Conservation (phyloP, 2,888 invertebrate genomes). For the Lomographa bimaculata region DNA sequence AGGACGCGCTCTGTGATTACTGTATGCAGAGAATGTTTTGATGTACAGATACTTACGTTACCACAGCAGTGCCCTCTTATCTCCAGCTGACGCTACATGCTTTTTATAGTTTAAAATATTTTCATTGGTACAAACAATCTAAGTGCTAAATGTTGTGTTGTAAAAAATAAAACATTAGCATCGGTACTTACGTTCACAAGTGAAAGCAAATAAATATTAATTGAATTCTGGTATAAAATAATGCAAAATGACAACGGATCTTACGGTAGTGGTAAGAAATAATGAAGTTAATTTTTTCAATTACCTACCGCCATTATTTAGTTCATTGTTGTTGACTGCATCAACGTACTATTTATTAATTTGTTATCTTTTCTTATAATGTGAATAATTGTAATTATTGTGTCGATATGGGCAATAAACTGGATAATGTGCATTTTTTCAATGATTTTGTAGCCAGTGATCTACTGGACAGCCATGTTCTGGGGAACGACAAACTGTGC, state of each 20-base stretch:
- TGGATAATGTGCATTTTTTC: conserved; percentile 67
- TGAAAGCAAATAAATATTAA: no score
- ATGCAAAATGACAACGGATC: conserved; percentile 75
- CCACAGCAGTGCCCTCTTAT: conserved; percentile 47
- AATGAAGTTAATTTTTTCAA: conserved; percentile 37
- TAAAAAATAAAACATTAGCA: no score
- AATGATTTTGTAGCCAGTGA: conserved; percentile 75
- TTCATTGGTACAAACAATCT: no score
- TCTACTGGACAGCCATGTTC: conserved; percentile 78
- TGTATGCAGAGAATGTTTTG: conserved; percentile 21
- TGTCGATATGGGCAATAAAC: conserved; percentile 74
- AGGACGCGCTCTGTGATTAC: no score
- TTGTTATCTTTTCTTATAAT: conserved; percentile 65
- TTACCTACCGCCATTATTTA: conserved; percentile 51
- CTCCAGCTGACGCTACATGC: conserved; percentile 39
- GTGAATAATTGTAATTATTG: conserved; percentile 63
- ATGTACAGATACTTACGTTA: conserved; percentile 18
- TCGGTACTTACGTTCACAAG: no score
- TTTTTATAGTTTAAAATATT: conserved; percentile 28
- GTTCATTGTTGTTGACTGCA: conserved; percentile 44
- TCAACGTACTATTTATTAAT: conserved; percentile 47
- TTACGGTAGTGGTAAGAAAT: conserved; percentile 71
- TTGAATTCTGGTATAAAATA: conserved; percentile 18
- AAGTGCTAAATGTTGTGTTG: no score
- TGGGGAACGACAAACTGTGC: conserved; percentile 68